Base-by-base conservation (phyloP, 2,113 vertebrate species). In the Paradisaea rubra region DNA sequence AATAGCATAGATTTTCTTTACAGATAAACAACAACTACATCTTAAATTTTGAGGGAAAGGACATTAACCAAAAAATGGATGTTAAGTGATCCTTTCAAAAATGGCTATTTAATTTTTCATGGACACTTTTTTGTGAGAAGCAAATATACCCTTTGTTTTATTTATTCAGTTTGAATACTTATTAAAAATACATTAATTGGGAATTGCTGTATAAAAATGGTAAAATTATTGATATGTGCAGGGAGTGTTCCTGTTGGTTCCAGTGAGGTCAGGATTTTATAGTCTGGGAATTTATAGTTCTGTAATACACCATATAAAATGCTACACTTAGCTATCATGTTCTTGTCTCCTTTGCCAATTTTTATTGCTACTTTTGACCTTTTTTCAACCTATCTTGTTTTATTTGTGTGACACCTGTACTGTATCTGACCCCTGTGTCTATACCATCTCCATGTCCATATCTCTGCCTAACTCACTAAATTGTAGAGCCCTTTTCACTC, bases 291-390 rank as follows among this genome's bases (percentile, higher is more conserved):
- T 93, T 97, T 91, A 90, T 70, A 78, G 68, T 86, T 93, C 79
- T 88, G 28, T 78, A 94, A 63, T 42, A 82, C 70, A 60, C 72
- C 47, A 57, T 80, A 86, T 88, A 95, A 95, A 95, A 91, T 68
- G 60, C 60, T 91, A 76, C 5, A 1, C 53, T 81, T 84, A 42
- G 82, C 90, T 86, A 92, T 95, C 93, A 90, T 91, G 85, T 83
- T 93, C 88, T 81, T 94, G 94, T 95, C 90, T 95, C 72, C 57
- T 91, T 88, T 96, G 91, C 85, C 66, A 50, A 88, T 74, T 96
- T 95, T 96, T 96, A 91, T 89, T 77, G 91, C 76, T 79, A 49
- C 84, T 88, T 96, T 84, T 97, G 91, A 96, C 92, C 92, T 97
- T 91, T 79, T 81, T 83, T 68, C 94, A 88, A 91, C 88, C 88